Percentiles rank a stretch among this genome's conserved stretches.
phyloP scores from a whole-genome alignment of 2,797 vertebrate species.

The Esox masquinongy region DNA sequence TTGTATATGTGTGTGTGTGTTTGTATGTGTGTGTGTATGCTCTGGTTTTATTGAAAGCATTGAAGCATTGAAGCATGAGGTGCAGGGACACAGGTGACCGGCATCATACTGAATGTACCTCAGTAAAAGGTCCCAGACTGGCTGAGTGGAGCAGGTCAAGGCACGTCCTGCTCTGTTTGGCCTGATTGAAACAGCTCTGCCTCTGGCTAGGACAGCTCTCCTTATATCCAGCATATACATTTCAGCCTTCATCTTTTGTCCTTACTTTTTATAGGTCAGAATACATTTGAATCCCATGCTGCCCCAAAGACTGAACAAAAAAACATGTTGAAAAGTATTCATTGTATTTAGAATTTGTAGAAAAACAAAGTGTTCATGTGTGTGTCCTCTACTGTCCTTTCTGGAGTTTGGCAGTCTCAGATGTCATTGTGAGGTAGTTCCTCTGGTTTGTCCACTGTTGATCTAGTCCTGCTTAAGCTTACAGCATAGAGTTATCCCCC shows the following conservation, averaged over 20 bases:
- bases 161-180: constrained; percentile 8
- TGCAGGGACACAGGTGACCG: not conserved
- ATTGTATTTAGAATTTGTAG: not conserved
- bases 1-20: constrained; percentile 3
- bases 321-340: not conserved
- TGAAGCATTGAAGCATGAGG: not conserved
- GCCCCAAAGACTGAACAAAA: not conserved
- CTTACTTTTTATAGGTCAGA: not conserved
- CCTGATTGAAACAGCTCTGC: not conserved
- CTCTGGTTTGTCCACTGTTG: not conserved
- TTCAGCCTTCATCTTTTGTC: not conserved
- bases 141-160: not conserved
- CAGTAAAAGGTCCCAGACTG: not conserved
- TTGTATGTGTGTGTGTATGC: not conserved
- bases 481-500: not conserved
- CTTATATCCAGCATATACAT: not conserved
- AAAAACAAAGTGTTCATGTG: not conserved
- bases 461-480: not conserved
- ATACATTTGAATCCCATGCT: not conserved
- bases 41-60: constrained; percentile 7
- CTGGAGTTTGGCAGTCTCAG: not conserved
- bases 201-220: constrained; percentile 2
- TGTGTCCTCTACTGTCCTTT: no score
- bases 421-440: not conserved
- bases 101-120: not conserved